phyloP scores from a whole-genome alignment of 1,140 invertebrate genomes.

The Anadara kagoshimensis region DNA sequence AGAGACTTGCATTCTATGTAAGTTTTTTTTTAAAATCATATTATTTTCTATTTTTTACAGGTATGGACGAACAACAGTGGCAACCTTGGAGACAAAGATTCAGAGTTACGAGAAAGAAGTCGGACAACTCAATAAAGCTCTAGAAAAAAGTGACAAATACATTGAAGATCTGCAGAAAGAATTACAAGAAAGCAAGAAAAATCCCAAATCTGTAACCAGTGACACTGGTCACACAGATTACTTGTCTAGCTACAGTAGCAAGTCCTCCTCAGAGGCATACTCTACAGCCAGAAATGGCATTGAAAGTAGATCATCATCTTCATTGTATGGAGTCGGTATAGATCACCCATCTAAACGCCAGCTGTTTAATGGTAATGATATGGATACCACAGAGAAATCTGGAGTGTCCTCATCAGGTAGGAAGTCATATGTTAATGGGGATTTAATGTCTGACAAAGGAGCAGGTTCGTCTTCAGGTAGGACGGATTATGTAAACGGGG shows the following conservation, averaged over 20 bases:
- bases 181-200: slow-evolving; percentile 31
- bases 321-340: slow-evolving; percentile 1
- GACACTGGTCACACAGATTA: slow-evolving; percentile 30
- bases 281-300: neutral
- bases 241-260: slow-evolving; percentile 26
- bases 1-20: no score
- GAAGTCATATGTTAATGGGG: slow-evolving; percentile 38
- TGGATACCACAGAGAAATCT: neutral
- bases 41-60: slow-evolving; percentile 46
- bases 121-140: slow-evolving; percentile 64
- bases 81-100: slow-evolving; percentile 68
- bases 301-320: slow-evolving; percentile 17
- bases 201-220: slow-evolving; percentile 28
- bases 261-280: neutral
- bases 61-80: slow-evolving; percentile 69
- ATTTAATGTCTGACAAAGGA: slow-evolving; percentile 21
- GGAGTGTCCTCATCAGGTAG: slow-evolving; percentile 25
- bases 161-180: slow-evolving; percentile 67
- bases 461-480: slow-evolving; percentile 24
- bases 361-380: slow-evolving; percentile 19
- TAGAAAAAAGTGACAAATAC: slow-evolving; percentile 70
- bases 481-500: slow-evolving; percentile 40
- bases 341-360: slow-evolving; percentile 34
- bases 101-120: slow-evolving; percentile 68
- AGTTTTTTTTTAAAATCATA: neutral